Base-by-base conservation (phyloP, 2,113 vertebrate species). In the Ceratotherium simum region DNA sequence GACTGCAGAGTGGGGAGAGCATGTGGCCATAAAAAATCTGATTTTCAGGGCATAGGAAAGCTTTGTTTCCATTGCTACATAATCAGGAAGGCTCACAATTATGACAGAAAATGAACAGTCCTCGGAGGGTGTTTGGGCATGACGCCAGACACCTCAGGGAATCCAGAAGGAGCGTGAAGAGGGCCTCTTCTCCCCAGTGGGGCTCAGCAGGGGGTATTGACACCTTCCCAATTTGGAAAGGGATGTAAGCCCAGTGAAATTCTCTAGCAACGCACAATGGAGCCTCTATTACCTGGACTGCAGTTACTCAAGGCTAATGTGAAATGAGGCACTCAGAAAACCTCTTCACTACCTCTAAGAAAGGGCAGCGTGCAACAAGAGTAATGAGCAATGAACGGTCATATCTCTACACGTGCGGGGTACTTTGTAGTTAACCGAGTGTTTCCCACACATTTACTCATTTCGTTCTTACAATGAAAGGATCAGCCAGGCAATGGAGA, bases 41-140 rank as follows among this genome's bases (percentile, higher is more conserved):
- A 10, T 94, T 72, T 92, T 73, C n/a, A 46, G 73, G 14, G 33
- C 60, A 27, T 9, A 65, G 60, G 36, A 79, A 90, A 88, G 27
- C 54, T 80, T 89, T 89, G 76, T 88, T 86, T 95, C 82, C 2
- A 39, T 65, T 88, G 62, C 87, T 93, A 5, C 42, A 20, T 69
- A 65, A 79, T 85, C 78, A 72, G 70, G 69, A 82, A 82, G 64
- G 27, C 90, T 91, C 70, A 73, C 0, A 1, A 78, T 70, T 79
- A 58, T 29, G 87, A 84, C 65, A 39, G 54, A 87, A 94, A 96
- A 91, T 69, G 72, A 96, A 73, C 65, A 80, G 54, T 88, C 81
- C 60, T 36, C 70, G 54, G 80, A 87, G 83, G 58, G 31, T 67
- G 64, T 65, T 60, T 79, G 88, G 87, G 80, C 96, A 72, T 0